Evolutionary conservation across 1,140 invertebrate species (phyloP).

Genomic region (Heliothis virescens): DNA sequence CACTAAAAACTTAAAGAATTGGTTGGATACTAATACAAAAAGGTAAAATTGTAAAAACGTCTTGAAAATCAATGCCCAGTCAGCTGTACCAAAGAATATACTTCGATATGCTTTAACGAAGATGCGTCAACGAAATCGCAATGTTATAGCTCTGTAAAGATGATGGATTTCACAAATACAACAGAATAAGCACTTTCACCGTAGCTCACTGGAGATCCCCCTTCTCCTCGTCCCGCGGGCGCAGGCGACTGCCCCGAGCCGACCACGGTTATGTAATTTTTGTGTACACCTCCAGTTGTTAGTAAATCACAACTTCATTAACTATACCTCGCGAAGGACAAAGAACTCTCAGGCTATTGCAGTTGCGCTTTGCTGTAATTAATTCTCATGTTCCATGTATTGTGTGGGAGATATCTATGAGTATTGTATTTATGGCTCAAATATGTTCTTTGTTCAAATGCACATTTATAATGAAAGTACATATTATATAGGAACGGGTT

Average conservation of each 20-base stretch:
- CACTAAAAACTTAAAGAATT: no score
- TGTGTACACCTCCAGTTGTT: slow-evolving; percentile 41
- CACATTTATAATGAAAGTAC: slow-evolving; percentile 1
- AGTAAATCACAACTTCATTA: slow-evolving; percentile 55
- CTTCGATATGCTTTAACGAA: slow-evolving; percentile 40
- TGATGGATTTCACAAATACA: slow-evolving; percentile 69
- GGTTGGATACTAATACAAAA: background rate
- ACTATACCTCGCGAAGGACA: slow-evolving; percentile 51
- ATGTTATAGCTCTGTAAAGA: slow-evolving; percentile 60
- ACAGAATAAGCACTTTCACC: slow-evolving; percentile 69
- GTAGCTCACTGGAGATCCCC: slow-evolving; percentile 29
- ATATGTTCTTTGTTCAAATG: slow-evolving; percentile 36
- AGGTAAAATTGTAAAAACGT: background rate
- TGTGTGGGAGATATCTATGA: slow-evolving; percentile 18
- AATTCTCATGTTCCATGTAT: slow-evolving; percentile 29
- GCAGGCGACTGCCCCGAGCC: slow-evolving; percentile 23
- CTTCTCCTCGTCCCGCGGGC: slow-evolving; percentile 24
- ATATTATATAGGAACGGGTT: no score
- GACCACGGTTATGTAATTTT: slow-evolving; percentile 37
- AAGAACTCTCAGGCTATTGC: slow-evolving; percentile 36
- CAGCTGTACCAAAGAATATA: background rate
- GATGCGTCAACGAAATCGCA: slow-evolving; percentile 57
- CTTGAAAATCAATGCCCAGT: slow-evolving; percentile 1
- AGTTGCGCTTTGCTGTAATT: slow-evolving; percentile 19
- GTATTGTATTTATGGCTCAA: slow-evolving; percentile 25